Percentiles rank a stretch among this genome's conserved stretches.
These are phyloP conservation scores for Pogonomyrmex californicus DNA, from an alignment of 1,140 invertebrate genomes.

Conservation along the genomic window DNA sequence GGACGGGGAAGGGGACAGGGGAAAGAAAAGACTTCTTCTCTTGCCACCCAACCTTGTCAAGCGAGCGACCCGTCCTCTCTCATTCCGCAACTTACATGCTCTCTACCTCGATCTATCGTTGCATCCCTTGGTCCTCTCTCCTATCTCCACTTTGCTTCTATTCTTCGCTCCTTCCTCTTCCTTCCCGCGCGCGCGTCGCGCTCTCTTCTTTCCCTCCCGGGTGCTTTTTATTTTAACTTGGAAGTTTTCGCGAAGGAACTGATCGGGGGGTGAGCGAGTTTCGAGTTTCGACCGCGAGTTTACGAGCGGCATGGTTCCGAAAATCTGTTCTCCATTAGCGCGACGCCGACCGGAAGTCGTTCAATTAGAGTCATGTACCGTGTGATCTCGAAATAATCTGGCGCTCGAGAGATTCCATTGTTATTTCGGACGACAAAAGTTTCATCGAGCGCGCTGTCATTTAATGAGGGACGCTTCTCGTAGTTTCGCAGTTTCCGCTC, in stretches of 20 bases:
- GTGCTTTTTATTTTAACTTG: slow-evolving; percentile 43
- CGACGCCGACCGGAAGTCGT: slow-evolving; percentile 68
- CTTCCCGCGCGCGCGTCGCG: background rate
- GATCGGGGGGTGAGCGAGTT: slow-evolving; percentile 51
- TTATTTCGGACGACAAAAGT: slow-evolving; percentile 60
- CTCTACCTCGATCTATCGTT: slow-evolving; percentile 71
- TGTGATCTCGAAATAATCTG: slow-evolving; percentile 69
- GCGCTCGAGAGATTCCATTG: slow-evolving; percentile 62
- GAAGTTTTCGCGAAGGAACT: slow-evolving; percentile 60
- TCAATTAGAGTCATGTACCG: slow-evolving; percentile 73
- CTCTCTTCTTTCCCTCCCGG: background rate
- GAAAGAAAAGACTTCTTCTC: slow-evolving; percentile 67
- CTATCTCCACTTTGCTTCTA: slow-evolving; percentile 67
- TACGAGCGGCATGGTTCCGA: slow-evolving; percentile 31
- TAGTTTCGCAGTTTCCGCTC: slow-evolving; percentile 56
- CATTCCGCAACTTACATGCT: slow-evolving; percentile 60
- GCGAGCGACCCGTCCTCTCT: slow-evolving; percentile 41
- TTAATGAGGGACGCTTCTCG: slow-evolving; percentile 59
- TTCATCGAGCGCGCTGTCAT: slow-evolving; percentile 43
- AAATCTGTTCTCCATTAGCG: slow-evolving; percentile 73
- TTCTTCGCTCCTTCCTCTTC: slow-evolving; percentile 50
- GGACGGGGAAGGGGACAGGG: background rate
- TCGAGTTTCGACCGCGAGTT: slow-evolving; percentile 65
- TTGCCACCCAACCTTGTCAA: slow-evolving; percentile 74
- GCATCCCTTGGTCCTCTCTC: slow-evolving; percentile 70